Percentiles rank a stretch among this genome's conserved stretches.
phyloP scores from a whole-genome alignment of 2,888 invertebrate genomes.

The Caradrina kadenii region DNA sequence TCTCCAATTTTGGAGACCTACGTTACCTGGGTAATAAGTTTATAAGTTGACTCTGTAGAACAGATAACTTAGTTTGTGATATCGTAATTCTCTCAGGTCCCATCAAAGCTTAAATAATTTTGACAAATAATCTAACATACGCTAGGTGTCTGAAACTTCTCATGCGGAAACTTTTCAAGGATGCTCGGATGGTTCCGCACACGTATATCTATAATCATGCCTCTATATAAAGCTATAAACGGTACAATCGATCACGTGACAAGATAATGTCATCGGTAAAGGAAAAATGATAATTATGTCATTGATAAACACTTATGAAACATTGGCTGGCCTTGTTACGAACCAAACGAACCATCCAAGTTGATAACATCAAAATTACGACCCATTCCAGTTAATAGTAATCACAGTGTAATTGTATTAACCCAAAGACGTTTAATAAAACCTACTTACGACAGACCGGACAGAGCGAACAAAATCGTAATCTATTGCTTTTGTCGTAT shows the following conservation, averaged over 20 bases:
- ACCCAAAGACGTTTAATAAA: background rate
- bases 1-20: too few relatives aligned
- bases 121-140: slow-evolving; percentile 2
- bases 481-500: too few relatives aligned
- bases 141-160: slow-evolving; percentile 5
- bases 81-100: background rate
- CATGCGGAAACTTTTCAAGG: slow-evolving; percentile 3
- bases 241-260: background rate
- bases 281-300: background rate
- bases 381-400: background rate
- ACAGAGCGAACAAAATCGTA: too few relatives aligned
- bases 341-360: background rate
- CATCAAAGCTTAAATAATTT: background rate
- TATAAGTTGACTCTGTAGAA: background rate
- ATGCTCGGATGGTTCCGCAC: slow-evolving; percentile 4
- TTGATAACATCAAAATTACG: background rate
- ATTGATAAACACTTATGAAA: background rate
- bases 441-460: too few relatives aligned
- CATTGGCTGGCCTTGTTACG: background rate
- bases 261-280: background rate
- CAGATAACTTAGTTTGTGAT: too few relatives aligned
- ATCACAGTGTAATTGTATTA: slow-evolving; percentile 10
- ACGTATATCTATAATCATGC: background rate
- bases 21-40: background rate
- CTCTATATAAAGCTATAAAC: background rate